Base-by-base conservation (phyloP, 2,797 vertebrate species). In the Macroramphosus scolopax region DNA sequence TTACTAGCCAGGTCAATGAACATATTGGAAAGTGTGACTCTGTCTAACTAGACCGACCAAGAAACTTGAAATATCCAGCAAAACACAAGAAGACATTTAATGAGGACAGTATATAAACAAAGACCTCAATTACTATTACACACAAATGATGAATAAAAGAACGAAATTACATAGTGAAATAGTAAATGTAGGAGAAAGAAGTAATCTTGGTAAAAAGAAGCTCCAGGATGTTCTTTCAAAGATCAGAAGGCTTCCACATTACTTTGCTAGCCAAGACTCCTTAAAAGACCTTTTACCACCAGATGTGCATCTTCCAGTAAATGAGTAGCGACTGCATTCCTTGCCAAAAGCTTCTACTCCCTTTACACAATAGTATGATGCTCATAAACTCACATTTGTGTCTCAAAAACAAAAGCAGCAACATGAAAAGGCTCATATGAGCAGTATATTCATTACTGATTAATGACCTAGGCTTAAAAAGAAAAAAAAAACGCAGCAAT, bases 221-320 rank as follows among this genome's bases (percentile, higher is more conserved):
- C 39, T 56, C 36, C 18, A 41, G 42, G 48, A 65, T 36, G 53
- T 68, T 67, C 39, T 63, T 74, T 71, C 40, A 73, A 32, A 53
- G 6, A 22, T 22, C 6, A 15, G 32, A 20, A 15, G 39, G 39
- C 22, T 50, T 10, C 14, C 16, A 63, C n/a, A n/a, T n/a, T n/a
- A 44, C 52, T 62, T 51, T 57, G 22, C 37, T 51, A 50, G 64
- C 55, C 68, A 76, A 77, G 56, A 62, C 28, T 49, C 49, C 6
- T 36, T 28, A 65, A 78, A 72, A 76, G 73, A 62, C 35, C 58
- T 58, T 57, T 41, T 36, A 30, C 28, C 17, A 62, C 65, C 61
- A 69, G 45, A 74, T 72, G 67, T 72, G 52, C 39, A 1, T 26
- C 42, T 71, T 46, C 17, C 26, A 38, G 17, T 49, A 34, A 79